Evolutionary conservation across 2,888 invertebrate genomes (phyloP).

Genomic region (Amphipyra tragopoginis): DNA sequence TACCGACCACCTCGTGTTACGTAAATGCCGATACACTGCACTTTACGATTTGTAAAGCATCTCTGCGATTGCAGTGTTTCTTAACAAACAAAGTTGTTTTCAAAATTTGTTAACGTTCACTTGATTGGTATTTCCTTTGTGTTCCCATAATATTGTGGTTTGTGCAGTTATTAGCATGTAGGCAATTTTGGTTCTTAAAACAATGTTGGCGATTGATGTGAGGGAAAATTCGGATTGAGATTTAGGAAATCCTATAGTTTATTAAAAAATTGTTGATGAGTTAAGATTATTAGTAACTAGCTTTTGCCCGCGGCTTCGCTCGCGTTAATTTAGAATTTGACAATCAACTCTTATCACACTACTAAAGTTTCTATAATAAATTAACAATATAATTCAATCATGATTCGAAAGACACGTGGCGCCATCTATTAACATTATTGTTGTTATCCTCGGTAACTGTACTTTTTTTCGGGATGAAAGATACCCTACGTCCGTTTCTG

Average conservation of each 20-base stretch:
- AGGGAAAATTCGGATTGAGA: no score
- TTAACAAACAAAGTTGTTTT: slow-evolving; percentile 52
- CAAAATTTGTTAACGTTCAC: slow-evolving; percentile 38
- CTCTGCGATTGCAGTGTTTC: slow-evolving; percentile 45
- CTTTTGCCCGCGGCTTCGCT: no score
- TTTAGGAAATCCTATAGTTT: no score
- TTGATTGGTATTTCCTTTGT: slow-evolving; percentile 51
- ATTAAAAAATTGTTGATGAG: neutral
- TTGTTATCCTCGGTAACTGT: no score
- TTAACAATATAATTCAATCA: no score
- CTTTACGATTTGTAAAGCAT: slow-evolving; percentile 63
- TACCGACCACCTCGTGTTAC: slow-evolving; percentile 56
- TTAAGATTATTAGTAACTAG: neutral
- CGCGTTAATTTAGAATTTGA: no score
- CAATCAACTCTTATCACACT: no score
- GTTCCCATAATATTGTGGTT: slow-evolving; percentile 13
- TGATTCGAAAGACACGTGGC: no score
- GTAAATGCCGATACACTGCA: slow-evolving; percentile 54
- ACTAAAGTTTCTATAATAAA: no score
- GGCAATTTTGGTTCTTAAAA: slow-evolving; percentile 5
- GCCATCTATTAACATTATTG: no score
- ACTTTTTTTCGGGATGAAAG: no score
- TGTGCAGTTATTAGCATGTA: slow-evolving; percentile 36
- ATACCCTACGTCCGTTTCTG: no score
- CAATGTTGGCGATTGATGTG: neutral